Conservation (phyloP, 2,797 vertebrate genomes). For the Pygocentrus nattereri region DNA sequence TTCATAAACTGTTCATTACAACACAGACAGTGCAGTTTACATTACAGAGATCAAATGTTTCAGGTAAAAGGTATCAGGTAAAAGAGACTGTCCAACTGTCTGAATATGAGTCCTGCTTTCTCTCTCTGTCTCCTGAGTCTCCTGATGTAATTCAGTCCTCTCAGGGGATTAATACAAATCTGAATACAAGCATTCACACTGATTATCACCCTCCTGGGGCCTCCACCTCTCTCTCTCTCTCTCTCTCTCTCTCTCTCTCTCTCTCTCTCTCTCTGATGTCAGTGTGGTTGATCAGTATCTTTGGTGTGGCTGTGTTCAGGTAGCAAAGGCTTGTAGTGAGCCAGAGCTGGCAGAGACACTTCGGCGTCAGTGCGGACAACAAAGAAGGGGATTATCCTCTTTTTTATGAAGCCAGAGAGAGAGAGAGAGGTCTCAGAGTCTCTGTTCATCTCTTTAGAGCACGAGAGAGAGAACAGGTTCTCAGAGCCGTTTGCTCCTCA, state of each 20-base stretch:
- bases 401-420: conserved; percentile 42
- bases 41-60: not conserved
- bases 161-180: conserved; percentile 35
- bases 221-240: not conserved
- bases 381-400: conserved; percentile 59
- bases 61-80: not conserved
- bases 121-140: not conserved
- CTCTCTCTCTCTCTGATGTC: conserved; percentile 46
- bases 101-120: not conserved
- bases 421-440: conserved; percentile 28
- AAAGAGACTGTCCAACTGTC: not conserved
- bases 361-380: conserved; percentile 57
- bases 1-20: not conserved
- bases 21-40: conserved; percentile 1
- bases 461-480: not conserved
- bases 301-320: conserved; percentile 50
- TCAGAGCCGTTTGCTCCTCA: not conserved
- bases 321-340: conserved; percentile 52
- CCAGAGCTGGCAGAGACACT: conserved; percentile 56
- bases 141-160: conserved; percentile 28
- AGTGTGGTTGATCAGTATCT: conserved; percentile 41
- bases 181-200: conserved; percentile 43
- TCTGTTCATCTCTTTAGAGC: conserved; percentile 8
- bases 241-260: not conserved
- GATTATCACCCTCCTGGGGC: conserved; percentile 39